Conservation (phyloP, 2,797 vertebrate species). For the Urophycis tenuis region DNA sequence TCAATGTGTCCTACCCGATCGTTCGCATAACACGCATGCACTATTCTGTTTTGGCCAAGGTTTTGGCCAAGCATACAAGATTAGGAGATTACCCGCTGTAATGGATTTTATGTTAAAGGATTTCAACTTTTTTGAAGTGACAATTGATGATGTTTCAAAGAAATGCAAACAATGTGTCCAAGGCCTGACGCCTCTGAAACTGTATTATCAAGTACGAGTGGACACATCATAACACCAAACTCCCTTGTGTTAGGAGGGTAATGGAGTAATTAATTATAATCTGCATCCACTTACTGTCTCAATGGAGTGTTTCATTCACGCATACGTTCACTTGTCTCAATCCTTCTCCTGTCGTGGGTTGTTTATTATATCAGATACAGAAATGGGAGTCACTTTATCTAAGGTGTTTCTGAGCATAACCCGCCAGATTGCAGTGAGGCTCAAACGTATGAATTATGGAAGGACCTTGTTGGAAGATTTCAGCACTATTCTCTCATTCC, state of each 20-base stretch:
- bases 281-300: neutral
- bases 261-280: neutral
- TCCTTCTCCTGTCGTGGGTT: neutral
- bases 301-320: neutral
- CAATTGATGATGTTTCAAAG: neutral
- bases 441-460: conserved; percentile 36
- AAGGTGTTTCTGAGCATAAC: conserved; percentile 1
- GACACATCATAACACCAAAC: neutral
- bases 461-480: conserved; percentile 32
- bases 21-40: neutral
- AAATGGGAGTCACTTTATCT: conserved; percentile 22
- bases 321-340: neutral
- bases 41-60: neutral
- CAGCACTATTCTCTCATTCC: conserved; percentile 22
- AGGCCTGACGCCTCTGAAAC: neutral
- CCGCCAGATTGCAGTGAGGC: conserved; percentile 1
- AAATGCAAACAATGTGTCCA: neutral
- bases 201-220: conserved; percentile 4
- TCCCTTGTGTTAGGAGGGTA: neutral
- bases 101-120: neutral
- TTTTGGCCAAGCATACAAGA: neutral
- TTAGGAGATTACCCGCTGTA: neutral
- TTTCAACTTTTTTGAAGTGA: neutral
- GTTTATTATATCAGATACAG: conserved; percentile 16
- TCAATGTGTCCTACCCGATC: neutral